Conservation (phyloP, 2,113 vertebrate genomes). For the Corythaixoides concolor region DNA sequence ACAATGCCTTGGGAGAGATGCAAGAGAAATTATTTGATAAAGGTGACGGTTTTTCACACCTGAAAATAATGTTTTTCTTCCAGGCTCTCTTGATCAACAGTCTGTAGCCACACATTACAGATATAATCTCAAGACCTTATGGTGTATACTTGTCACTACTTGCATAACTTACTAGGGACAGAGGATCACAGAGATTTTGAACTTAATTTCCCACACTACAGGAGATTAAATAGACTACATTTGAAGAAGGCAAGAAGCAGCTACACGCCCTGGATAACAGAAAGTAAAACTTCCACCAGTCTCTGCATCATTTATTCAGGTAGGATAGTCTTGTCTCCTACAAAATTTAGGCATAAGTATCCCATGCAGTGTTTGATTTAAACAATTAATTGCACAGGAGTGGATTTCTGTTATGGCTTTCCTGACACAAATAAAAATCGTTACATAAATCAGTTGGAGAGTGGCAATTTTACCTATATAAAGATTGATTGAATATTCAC, state of each 20-base stretch:
- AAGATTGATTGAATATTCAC: slow-evolving; percentile 44
- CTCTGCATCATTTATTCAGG: slow-evolving; percentile 57
- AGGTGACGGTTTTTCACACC: slow-evolving; percentile 96
- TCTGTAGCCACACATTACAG: slow-evolving; percentile 92
- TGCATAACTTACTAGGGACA: slow-evolving; percentile 83
- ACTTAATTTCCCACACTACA: slow-evolving; percentile 84
- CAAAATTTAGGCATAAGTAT: slow-evolving; percentile 45
- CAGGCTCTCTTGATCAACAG: slow-evolving; percentile 88
- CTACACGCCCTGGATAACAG: slow-evolving; percentile 63
- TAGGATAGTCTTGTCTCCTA: slow-evolving; percentile 21
- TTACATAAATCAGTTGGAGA: slow-evolving; percentile 52
- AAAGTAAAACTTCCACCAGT: slow-evolving; percentile 75
- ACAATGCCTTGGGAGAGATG: slow-evolving; percentile 79
- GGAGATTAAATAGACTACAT: slow-evolving; percentile 83
- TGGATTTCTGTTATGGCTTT: background rate
- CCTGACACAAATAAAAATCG: slow-evolving; percentile 25
- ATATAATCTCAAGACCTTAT: slow-evolving; percentile 89
- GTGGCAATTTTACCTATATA: slow-evolving; percentile 43
- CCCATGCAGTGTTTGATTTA: background rate
- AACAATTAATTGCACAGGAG: slow-evolving; percentile 38
- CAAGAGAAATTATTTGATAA: slow-evolving; percentile 87
- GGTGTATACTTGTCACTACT: slow-evolving; percentile 93
- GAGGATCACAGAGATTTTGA: slow-evolving; percentile 78
- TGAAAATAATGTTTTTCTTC: slow-evolving; percentile 93
- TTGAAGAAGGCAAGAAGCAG: slow-evolving; percentile 77